Percentiles rank a stretch among this genome's conserved stretches.
Conservation (phyloP, 2,797 vertebrate species). For the Syndactyla subalaris region DNA sequence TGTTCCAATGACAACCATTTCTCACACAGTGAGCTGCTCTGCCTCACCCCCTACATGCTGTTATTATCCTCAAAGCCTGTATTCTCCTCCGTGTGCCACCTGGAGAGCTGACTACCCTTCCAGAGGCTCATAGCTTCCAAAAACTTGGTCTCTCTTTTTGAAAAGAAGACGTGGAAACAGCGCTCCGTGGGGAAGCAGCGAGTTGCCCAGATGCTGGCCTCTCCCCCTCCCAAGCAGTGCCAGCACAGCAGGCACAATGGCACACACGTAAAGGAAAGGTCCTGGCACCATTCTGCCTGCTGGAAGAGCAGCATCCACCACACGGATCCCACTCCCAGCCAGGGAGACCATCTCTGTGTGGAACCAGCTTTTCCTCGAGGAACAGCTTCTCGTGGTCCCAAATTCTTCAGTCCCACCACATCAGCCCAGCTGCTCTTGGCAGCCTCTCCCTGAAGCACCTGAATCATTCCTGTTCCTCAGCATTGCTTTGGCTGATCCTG, state of each 20-base stretch:
- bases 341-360: background rate
- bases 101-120: background rate
- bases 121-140: background rate
- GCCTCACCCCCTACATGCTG: background rate
- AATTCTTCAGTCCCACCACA: background rate
- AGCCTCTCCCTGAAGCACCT: background rate
- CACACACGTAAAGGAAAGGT: background rate
- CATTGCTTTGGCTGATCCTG: accelerated
- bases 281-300: background rate
- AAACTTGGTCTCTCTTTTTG: background rate
- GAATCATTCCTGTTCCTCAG: background rate
- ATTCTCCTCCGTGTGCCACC: background rate
- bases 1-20: constrained; percentile 44
- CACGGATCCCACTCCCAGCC: background rate
- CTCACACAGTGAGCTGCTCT: constrained; percentile 25
- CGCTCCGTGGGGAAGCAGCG: background rate
- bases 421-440: background rate
- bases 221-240: background rate
- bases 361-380: background rate
- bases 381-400: background rate
- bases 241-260: accelerated
- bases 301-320: background rate
- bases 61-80: background rate
- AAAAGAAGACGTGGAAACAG: background rate
- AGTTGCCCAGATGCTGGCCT: background rate